A percentile compares a stretch with the other conserved stretches of the same genome.
These are phyloP conservation scores for Picus viridis DNA, from an alignment of 2,797 vertebrate genomes.

Conservation along the genomic window DNA sequence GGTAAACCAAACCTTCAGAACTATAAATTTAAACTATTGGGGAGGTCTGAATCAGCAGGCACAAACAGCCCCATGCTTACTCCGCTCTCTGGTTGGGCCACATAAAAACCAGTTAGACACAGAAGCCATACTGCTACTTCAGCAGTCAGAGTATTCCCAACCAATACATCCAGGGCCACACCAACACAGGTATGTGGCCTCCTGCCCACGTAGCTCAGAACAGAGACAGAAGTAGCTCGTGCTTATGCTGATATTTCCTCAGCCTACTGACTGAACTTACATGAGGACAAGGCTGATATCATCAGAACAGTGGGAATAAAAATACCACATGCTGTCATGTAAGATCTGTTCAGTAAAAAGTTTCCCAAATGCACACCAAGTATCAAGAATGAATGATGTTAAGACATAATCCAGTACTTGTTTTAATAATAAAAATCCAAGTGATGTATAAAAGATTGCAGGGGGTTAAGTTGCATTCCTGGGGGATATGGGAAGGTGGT, in stretches of 20 bases:
- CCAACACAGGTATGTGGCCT: conserved; percentile 9
- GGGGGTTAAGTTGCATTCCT: not conserved
- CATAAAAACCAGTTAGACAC: not conserved
- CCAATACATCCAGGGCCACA: not conserved
- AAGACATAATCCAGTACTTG: not conserved
- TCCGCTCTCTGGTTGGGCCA: not conserved
- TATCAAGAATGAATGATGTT: rapidly evolving
- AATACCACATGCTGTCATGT: not conserved
- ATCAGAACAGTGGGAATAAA: not conserved
- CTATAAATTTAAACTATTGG: rapidly evolving
- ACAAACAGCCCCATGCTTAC: not conserved
- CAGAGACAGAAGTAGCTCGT: not conserved
- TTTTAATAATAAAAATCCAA: not conserved
- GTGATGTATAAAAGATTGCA: not conserved
- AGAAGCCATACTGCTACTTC: not conserved
- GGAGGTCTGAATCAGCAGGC: not conserved
- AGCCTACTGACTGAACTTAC: not conserved
- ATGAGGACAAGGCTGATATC: not conserved
- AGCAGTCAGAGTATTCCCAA: not conserved
- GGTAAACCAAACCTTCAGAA: not conserved
- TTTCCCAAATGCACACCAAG: not conserved
- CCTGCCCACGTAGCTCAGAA: not conserved
- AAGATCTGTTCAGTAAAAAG: not conserved
- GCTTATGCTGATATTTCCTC: not conserved
- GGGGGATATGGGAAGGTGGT: too few species aligned